Evolutionary conservation across 2,888 invertebrate genomes (phyloP).

Genomic region (Neelides folsomi): DNA sequence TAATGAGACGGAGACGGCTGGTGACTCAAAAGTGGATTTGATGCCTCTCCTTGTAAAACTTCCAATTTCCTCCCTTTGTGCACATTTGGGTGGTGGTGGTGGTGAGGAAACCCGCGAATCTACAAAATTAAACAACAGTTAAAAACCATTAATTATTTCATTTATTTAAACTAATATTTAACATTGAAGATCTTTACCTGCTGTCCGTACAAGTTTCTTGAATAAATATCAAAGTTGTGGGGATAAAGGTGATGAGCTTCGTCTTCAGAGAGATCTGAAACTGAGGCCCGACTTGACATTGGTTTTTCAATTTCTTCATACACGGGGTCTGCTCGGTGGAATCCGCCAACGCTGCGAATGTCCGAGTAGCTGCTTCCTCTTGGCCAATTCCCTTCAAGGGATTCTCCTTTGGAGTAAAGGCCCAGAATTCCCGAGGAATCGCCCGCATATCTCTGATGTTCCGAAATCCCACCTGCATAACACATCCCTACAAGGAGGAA

Average conservation of each 20-base stretch:
- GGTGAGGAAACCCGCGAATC: slow-evolving; percentile 25
- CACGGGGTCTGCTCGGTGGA: slow-evolving; percentile 26
- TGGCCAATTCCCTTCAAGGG: slow-evolving; percentile 30
- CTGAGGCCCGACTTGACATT: slow-evolving; percentile 31
- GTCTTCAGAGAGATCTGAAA: slow-evolving; percentile 33
- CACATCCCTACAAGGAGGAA: background rate
- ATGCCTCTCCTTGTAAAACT: slow-evolving; percentile 23
- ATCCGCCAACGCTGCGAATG: slow-evolving; percentile 23
- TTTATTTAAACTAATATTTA: no score
- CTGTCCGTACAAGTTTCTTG: slow-evolving; percentile 30
- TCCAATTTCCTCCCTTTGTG: slow-evolving; percentile 30
- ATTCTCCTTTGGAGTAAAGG: slow-evolving; percentile 25
- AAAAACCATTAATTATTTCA: no score
- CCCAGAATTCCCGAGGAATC: slow-evolving; percentile 27
- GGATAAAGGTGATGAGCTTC: slow-evolving; percentile 29
- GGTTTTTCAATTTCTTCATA: slow-evolving; percentile 33
- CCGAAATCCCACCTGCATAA: slow-evolving; percentile 14
- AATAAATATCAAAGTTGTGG: slow-evolving; percentile 32
- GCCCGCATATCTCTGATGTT: slow-evolving; percentile 17
- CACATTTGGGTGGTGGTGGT: slow-evolving; percentile 23
- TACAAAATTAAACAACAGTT: background rate
- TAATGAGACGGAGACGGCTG: no score
- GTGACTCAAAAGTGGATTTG: slow-evolving; percentile 17
- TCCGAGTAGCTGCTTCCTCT: slow-evolving; percentile 32
- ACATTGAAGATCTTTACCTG: slow-evolving; percentile 29